Evolutionary conservation across 2,797 vertebrate species (phyloP).

Genomic region (Schizothorax lantsangensis): DNA sequence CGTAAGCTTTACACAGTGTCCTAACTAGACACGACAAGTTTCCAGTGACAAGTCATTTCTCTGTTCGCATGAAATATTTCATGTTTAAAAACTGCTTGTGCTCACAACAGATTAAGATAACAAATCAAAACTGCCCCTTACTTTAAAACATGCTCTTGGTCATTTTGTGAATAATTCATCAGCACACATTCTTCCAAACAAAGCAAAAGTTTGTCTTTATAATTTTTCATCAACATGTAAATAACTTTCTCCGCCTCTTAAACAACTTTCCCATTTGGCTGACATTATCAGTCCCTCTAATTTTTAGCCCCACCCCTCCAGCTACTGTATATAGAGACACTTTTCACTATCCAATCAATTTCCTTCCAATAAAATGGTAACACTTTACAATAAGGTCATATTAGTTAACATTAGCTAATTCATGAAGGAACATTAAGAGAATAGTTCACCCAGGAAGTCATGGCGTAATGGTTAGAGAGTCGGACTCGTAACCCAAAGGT

Average conservation of each 20-base stretch:
- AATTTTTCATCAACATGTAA: neutral
- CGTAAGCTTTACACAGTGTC: constrained; percentile 32
- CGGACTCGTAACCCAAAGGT: no score
- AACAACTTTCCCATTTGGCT: neutral
- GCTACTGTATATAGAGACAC: neutral
- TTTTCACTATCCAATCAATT: neutral
- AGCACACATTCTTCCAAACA: neutral
- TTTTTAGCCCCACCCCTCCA: neutral
- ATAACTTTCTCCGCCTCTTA: neutral
- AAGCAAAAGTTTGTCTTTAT: neutral
- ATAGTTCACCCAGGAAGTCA: neutral
- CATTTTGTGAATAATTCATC: neutral
- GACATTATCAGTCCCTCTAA: neutral
- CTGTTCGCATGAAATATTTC: neutral
- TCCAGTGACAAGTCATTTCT: neutral
- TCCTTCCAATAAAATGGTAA: neutral
- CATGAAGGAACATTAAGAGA: neutral
- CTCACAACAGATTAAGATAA: neutral
- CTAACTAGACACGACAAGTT: constrained; percentile 39
- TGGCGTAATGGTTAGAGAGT: no score
- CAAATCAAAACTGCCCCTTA: neutral
- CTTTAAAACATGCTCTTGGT: neutral
- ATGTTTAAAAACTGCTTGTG: neutral
- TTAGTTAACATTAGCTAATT: neutral
- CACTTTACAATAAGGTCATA: neutral